These are phyloP conservation scores for Agrochola circellaris DNA, from an alignment of 2,888 invertebrate genomes.

Conservation along the genomic window DNA sequence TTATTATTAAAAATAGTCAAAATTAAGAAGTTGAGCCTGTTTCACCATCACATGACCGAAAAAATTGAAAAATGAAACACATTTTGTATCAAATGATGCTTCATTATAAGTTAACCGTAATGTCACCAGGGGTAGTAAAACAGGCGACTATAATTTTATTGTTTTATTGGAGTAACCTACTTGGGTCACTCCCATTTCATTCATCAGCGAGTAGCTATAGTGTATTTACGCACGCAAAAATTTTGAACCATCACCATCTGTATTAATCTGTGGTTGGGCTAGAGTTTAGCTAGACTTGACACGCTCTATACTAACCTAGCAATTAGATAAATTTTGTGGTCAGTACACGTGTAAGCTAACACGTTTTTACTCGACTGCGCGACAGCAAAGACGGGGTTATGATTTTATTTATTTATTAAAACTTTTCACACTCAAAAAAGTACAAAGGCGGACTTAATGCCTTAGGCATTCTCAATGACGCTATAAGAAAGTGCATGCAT, in stretches of 20 bases:
- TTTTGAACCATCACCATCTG: too few species aligned
- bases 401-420: too few species aligned
- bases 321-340: neutral
- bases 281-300: neutral
- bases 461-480: too few species aligned
- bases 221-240: slow-evolving; percentile 26
- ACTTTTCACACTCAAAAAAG: too few species aligned
- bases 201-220: neutral
- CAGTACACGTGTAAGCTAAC: neutral
- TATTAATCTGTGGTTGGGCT: too few species aligned
- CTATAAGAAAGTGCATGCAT: neutral
- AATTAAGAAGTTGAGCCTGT: neutral
- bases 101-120: neutral
- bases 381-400: neutral
- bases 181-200: slow-evolving; percentile 10
- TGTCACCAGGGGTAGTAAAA: neutral
- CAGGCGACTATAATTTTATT: neutral
- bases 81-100: neutral
- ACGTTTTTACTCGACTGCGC: too few species aligned
- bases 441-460: too few species aligned
- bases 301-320: neutral
- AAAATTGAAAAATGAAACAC: neutral
- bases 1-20: too few species aligned
- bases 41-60: neutral
- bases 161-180: slow-evolving; percentile 19